A percentile compares a stretch with the other conserved stretches of the same genome.
These are phyloP conservation scores for Drosophila ogumai DNA, from an alignment of 1,140 invertebrate genomes.

Conservation along the genomic window DNA sequence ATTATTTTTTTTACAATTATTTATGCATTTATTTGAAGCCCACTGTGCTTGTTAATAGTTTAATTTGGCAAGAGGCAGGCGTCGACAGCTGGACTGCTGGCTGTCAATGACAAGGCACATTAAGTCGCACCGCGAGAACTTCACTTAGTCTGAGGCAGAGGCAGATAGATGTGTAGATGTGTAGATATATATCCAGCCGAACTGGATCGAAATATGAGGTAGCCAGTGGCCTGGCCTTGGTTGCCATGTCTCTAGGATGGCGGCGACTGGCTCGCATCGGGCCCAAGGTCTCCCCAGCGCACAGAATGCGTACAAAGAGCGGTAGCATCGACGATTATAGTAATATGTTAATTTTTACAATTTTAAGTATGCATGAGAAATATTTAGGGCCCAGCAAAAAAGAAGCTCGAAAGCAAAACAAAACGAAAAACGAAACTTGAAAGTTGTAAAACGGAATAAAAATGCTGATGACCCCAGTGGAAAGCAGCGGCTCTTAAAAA, in stretches of 20 bases:
- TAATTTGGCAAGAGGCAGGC: constrained; percentile 13
- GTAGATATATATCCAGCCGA: constrained; percentile 2
- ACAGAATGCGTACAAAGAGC: constrained; percentile 1
- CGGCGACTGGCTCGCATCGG: constrained; percentile 14
- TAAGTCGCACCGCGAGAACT: constrained; percentile 12
- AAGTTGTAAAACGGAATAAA: constrained; percentile 34
- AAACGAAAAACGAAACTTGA: constrained; percentile 19
- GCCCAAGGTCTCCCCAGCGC: constrained; percentile 3
- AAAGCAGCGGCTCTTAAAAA: constrained; percentile 63
- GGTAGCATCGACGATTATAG: constrained; percentile 13
- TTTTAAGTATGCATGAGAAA: constrained; percentile 33
- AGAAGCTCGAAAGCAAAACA: background rate
- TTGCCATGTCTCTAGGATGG: background rate
- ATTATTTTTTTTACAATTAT: background rate
- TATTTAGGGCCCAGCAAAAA: constrained; percentile 30
- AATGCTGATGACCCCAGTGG: constrained; percentile 29
- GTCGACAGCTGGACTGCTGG: constrained; percentile 1
- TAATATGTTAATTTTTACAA: constrained; percentile 39
- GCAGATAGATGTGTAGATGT: constrained; percentile 9
- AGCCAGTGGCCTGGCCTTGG: constrained; percentile 13
- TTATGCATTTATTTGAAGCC: background rate
- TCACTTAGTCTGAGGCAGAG: constrained; percentile 1
- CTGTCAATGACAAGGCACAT: constrained; percentile 33
- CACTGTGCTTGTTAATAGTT: constrained; percentile 23
- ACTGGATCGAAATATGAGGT: constrained; percentile 11